Evolutionary conservation across 2,888 invertebrate species (phyloP).

Genomic region (Pachydiplax longipennis): DNA sequence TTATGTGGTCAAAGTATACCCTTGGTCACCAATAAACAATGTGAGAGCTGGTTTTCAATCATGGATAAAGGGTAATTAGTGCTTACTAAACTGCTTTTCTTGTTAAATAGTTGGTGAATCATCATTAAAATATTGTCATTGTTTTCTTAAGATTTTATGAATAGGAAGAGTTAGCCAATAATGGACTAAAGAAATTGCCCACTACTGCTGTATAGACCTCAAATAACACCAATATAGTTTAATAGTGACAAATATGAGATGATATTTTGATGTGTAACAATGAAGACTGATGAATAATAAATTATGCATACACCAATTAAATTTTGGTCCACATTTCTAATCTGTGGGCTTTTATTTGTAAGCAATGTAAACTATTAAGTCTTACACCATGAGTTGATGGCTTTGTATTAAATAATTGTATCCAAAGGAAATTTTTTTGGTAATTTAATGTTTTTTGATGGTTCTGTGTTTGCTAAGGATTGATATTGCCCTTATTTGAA

Average conservation of each 20-base stretch:
- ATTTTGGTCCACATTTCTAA: not conserved
- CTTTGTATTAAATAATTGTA: not conserved
- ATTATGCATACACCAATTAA: not conserved
- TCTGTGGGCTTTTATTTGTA: not conserved
- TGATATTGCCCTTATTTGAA: not conserved
- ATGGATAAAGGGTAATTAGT: not conserved
- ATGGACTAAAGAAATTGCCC: not conserved
- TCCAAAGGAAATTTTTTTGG: not conserved
- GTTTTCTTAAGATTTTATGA: not conserved
- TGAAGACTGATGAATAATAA: slow-evolving; percentile 25
- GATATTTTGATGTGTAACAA: slow-evolving; percentile 21
- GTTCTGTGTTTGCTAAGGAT: not conserved
- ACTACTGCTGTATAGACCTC: not conserved
- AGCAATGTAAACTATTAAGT: not conserved
- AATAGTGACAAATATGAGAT: not conserved
- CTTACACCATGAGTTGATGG: not conserved
- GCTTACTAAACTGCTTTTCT: not conserved
- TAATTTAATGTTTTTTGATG: not conserved
- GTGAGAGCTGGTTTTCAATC: not conserved
- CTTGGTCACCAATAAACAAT: not conserved
- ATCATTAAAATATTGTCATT: not conserved
- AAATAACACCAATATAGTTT: slow-evolving; percentile 21
- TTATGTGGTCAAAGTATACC: not conserved
- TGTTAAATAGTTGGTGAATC: not conserved
- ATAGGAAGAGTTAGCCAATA: not conserved